Evolutionary conservation across 92 coral and sea anemone genomes (phyloP), one percentile per base, ranked within the genome.

Genomic region (Porites divaricata): DNA sequence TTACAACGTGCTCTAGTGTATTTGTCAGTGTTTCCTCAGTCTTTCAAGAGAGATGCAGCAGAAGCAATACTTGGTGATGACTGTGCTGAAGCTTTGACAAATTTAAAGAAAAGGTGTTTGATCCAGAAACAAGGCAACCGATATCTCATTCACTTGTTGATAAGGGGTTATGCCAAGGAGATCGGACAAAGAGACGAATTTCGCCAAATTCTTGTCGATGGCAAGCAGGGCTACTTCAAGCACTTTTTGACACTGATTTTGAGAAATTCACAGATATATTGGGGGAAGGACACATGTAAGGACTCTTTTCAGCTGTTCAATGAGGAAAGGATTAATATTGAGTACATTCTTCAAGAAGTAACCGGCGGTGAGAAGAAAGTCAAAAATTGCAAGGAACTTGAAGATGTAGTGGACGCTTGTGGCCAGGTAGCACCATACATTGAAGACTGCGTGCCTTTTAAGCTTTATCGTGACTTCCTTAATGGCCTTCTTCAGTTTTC

Each of bases 291-390:
- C 28, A 23, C 67, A 8, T 84, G 88, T 53, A 84, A 54, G 67
- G 62, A 16, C 25, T 75, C 88, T 17, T 65, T 75, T 12, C 57
- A 84, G 22, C 72, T 76, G 6, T 84, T 84, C 21, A 67, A 84
- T 8, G 76, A 53, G 67, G 88, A 84, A 84, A 76, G 88, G 76
- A 48, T 66, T 22, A 84, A 84, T 76, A 28, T 62, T 12, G 88
- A 84, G 35, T 76, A 59, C 19, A 22, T 50, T 15, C 56, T 84
- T 25, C 15, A 45, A 10, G 15, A 20, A 9, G 41, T 78, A 16
- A 20, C 56, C 62, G 41, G 41, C 41, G 41, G 41, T 28, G 0
- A 0, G 0, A 52, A 56, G 52, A 67, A 56, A 45, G 53, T 76
- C 22, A 11, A 48, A 24, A 25, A 84, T 45, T 76, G 83, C 26